phyloP scores from a whole-genome alignment of 2,113 vertebrate genomes.

The Vulpes lagopus region DNA sequence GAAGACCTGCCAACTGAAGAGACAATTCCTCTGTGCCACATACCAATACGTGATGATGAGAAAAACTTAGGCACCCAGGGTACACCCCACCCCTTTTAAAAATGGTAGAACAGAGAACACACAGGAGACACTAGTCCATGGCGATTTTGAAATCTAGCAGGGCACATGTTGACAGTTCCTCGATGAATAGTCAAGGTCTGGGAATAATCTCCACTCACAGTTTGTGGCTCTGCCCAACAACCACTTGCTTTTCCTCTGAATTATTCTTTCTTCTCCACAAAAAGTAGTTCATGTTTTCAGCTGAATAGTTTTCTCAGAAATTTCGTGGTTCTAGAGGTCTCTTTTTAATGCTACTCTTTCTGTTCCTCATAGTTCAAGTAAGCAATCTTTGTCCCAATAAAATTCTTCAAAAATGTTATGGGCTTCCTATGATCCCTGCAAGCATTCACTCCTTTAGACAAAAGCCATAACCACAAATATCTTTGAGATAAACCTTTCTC shows the following conservation, averaged over 20 bases:
- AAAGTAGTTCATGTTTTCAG: background rate
- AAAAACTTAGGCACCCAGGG: too few species aligned
- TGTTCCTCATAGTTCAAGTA: background rate
- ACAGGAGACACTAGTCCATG: background rate
- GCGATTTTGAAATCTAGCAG: background rate
- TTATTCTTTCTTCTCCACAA: background rate
- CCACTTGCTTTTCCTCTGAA: background rate
- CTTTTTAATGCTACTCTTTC: background rate
- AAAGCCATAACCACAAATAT: background rate
- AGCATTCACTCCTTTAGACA: background rate
- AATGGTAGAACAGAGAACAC: background rate
- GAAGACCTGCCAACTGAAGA: background rate
- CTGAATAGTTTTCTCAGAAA: background rate
- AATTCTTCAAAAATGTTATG: background rate
- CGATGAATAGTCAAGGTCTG: background rate
- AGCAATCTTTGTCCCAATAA: background rate
- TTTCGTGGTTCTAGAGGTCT: background rate
- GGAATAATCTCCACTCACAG: background rate
- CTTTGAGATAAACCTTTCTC: background rate
- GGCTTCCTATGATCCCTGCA: background rate
- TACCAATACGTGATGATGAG: background rate
- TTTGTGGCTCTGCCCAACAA: background rate
- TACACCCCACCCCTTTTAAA: background rate
- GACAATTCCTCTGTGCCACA: background rate
- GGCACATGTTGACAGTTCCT: background rate